Conservation (phyloP, 1,140 invertebrate species). For the Cepaea nemoralis region DNA sequence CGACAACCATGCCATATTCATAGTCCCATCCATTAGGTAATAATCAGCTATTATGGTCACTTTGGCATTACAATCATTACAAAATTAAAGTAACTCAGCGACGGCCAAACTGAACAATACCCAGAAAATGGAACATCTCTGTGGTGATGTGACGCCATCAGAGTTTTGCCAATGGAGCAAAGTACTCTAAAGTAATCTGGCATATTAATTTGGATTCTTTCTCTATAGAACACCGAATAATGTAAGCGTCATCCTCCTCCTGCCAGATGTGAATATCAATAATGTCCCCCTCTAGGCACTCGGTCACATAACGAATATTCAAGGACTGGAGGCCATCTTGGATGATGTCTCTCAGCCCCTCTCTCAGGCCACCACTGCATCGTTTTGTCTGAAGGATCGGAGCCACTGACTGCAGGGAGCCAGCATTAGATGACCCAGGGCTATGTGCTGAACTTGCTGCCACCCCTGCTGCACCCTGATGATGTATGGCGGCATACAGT, state of each 20-base stretch:
- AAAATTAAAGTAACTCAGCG: too few relatives aligned
- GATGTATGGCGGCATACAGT: conserved; percentile 1
- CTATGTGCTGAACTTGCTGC: not conserved
- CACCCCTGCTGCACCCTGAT: not conserved
- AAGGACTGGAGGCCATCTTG: not conserved
- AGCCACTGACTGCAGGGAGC: too few relatives aligned
- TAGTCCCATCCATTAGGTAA: too few relatives aligned
- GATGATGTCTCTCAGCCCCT: conserved; percentile 13
- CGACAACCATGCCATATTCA: too few relatives aligned
- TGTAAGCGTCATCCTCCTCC: not conserved
- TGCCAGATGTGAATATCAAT: conserved; percentile 41
- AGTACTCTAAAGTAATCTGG: conserved; percentile 37
- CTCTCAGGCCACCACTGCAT: not conserved
- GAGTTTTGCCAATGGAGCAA: not conserved
- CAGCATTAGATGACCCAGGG: too few relatives aligned
- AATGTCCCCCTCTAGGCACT: conserved; percentile 40
- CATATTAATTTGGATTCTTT: conserved; percentile 21
- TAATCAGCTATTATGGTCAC: too few relatives aligned
- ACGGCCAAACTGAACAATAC: too few relatives aligned
- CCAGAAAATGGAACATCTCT: too few relatives aligned
- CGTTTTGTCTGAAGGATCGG: not conserved
- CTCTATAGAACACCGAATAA: conserved; percentile 37
- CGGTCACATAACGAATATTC: conserved; percentile 28
- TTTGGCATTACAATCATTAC: too few relatives aligned
- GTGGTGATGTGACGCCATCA: too few relatives aligned